Percentiles rank a stretch among this genome's conserved stretches.
These are phyloP conservation scores for Columba janthina DNA, from an alignment of 2,113 vertebrate species.

Conservation along the genomic window DNA sequence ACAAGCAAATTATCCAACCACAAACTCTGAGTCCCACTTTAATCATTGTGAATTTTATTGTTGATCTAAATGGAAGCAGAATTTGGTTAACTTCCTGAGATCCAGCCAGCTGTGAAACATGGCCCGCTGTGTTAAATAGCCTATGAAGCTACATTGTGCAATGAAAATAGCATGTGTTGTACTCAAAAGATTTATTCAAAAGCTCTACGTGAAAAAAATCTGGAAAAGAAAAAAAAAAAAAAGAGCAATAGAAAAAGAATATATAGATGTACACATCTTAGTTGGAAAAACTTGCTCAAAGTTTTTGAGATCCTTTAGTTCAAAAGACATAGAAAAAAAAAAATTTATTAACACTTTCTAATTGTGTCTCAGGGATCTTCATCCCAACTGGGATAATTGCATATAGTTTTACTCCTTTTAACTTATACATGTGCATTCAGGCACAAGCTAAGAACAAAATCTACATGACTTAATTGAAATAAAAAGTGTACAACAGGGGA, in stretches of 20 bases:
- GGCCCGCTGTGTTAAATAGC: not conserved
- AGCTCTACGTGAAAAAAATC: not conserved
- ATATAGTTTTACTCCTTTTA: not conserved
- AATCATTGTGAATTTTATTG: not conserved
- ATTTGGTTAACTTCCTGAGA: slow-evolving; percentile 4
- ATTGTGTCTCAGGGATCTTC: not conserved
- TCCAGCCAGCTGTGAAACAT: not conserved
- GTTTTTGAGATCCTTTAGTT: not conserved
- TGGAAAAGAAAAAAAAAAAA: not conserved
- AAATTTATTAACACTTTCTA: not conserved
- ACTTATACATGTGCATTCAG: not conserved
- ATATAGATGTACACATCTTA: not conserved
- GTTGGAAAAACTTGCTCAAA: not conserved
- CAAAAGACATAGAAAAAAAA: not conserved
- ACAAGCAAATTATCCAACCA: not conserved
- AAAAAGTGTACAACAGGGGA: not conserved
- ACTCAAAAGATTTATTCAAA: not conserved
- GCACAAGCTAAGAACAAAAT: not conserved
- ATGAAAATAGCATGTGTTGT: not conserved
- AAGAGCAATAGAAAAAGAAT: not conserved
- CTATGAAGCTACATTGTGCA: not conserved
- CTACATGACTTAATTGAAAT: not conserved
- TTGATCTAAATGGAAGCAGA: slow-evolving; percentile 3
- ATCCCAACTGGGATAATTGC: not conserved
- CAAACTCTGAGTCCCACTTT: not conserved